Conservation (phyloP, 2,113 vertebrate species). For the Myotis yumanensis region DNA sequence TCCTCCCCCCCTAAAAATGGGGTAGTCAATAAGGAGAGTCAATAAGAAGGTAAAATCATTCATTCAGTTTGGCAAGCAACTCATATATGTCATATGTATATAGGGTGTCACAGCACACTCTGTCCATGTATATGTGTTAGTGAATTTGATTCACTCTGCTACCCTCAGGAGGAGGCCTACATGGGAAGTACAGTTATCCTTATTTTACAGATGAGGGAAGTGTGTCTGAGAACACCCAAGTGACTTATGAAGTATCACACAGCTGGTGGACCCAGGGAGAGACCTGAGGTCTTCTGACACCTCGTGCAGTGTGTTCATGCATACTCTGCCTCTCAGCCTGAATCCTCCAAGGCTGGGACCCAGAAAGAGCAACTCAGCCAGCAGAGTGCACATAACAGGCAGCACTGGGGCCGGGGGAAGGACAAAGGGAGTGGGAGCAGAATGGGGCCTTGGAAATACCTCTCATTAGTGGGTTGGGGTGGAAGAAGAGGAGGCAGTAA, state of each 20-base stretch:
- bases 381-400: too few relatives aligned
- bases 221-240: not conserved
- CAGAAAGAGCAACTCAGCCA: not conserved
- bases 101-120: not conserved
- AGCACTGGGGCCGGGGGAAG: not conserved
- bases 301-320: fast-evolving
- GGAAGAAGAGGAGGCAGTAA: too few relatives aligned
- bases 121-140: fast-evolving
- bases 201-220: not conserved
- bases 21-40: not conserved
- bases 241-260: not conserved
- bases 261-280: too few relatives aligned
- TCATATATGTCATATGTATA: not conserved
- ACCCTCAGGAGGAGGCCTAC: fast-evolving
- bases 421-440: too few relatives aligned
- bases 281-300: not conserved
- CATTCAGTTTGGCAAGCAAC: not conserved
- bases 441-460: not conserved
- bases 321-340: not conserved
- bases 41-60: not conserved
- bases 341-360: not conserved
- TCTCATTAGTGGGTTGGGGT: fast-evolving
- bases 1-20: not conserved
- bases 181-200: not conserved
- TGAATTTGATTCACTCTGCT: not conserved